Conservation (phyloP, 1,140 invertebrate genomes). For the Chlorops oryzae region DNA sequence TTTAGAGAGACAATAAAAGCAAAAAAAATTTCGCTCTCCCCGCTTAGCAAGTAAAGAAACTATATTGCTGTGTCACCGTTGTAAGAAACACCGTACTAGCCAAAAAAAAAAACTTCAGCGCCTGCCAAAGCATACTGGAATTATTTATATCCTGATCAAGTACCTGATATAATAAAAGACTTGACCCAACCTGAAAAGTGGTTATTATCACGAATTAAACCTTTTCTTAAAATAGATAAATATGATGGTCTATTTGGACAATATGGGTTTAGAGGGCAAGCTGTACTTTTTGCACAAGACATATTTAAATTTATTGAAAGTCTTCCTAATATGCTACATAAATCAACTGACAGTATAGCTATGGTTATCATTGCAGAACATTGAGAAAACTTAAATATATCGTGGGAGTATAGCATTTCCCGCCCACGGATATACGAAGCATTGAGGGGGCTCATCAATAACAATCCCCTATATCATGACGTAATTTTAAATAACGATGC, state of each 20-base stretch:
- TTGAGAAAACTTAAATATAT: slow-evolving; percentile 19
- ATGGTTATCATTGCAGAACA: slow-evolving; percentile 20
- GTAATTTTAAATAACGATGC: slow-evolving; percentile 13
- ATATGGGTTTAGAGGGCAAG: slow-evolving; percentile 27
- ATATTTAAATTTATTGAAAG: slow-evolving; percentile 32
- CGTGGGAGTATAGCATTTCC: slow-evolving; percentile 2
- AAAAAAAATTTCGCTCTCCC: too few species aligned
- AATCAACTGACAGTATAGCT: slow-evolving; percentile 9
- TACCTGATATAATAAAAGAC: slow-evolving; percentile 13
- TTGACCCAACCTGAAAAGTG: slow-evolving; percentile 20
- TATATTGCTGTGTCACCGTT: too few species aligned
- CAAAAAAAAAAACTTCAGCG: too few species aligned
- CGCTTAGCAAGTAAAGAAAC: too few species aligned
- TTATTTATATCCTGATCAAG: too few species aligned
- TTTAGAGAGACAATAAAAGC: too few species aligned
- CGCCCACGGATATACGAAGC: not conserved
- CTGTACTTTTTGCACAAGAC: slow-evolving; percentile 34
- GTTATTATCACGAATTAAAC: slow-evolving; percentile 18
- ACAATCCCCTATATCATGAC: slow-evolving; percentile 22
- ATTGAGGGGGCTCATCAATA: slow-evolving; percentile 17
- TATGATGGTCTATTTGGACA: slow-evolving; percentile 25
- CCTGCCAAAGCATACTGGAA: too few species aligned
- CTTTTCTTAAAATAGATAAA: slow-evolving; percentile 23
- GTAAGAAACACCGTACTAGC: too few species aligned
- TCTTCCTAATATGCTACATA: slow-evolving; percentile 21